Percentiles rank a stretch among this genome's conserved stretches.
phyloP scores from a whole-genome alignment of 2,113 vertebrate genomes.

The Formicarius rufipectus region DNA sequence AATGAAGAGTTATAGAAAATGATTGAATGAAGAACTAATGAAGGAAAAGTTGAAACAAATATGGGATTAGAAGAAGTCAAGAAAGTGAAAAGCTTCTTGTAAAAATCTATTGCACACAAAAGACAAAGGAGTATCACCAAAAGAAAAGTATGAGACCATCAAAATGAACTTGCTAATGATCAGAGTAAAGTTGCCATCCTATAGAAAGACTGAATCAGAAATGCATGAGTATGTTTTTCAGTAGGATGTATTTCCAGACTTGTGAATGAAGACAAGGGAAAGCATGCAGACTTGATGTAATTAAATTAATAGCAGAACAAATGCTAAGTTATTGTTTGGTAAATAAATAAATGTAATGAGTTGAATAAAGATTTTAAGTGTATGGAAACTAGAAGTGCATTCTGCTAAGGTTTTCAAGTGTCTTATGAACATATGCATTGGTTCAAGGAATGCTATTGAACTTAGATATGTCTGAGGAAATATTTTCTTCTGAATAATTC shows the following conservation, averaged over 20 bases:
- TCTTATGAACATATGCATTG: not conserved
- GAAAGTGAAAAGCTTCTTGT: not conserved
- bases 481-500: constrained; percentile 1
- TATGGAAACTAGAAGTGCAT: not conserved
- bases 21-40: not conserved
- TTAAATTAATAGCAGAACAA: not conserved
- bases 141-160: not conserved
- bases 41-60: not conserved
- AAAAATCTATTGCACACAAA: not conserved
- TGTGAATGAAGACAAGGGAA: not conserved
- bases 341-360: not conserved
- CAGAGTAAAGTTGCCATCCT: not conserved
- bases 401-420: not conserved
- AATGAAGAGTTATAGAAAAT: not conserved
- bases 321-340: not conserved
- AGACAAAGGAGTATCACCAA: not conserved
- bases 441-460: not conserved
- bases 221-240: not conserved
- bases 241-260: not conserved
- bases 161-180: not conserved
- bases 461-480: not conserved
- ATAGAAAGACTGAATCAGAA: not conserved
- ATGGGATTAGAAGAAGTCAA: not conserved
- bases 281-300: not conserved
- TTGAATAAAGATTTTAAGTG: not conserved